Percentiles rank a stretch among this genome's conserved stretches.
Conservation (phyloP, 2,888 invertebrate species). For the Agrilus mali region DNA sequence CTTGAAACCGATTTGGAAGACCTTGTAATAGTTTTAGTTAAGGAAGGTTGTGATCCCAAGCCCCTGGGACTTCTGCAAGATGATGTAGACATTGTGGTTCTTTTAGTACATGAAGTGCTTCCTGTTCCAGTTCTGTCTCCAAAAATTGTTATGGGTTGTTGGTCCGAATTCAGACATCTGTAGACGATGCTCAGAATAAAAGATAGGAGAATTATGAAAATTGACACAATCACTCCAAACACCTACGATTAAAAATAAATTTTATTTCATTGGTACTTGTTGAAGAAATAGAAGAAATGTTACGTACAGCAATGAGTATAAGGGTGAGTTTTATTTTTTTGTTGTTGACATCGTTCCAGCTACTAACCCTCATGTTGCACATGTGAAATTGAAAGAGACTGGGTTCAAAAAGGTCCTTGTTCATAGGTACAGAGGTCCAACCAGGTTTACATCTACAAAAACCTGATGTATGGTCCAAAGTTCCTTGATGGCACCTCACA, state of each 20-base stretch:
- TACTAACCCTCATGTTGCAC: conserved; percentile 31
- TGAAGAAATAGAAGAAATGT: no score
- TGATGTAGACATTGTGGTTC: no score
- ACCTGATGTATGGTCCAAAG: conserved; percentile 24
- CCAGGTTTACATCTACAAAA: conserved; percentile 30
- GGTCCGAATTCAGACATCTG: conserved; percentile 13
- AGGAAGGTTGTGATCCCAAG: no score
- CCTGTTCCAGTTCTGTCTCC: neutral
- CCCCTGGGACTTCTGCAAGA: no score
- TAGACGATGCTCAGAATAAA: conserved; percentile 15
- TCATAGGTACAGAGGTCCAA: conserved; percentile 29
- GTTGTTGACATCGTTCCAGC: conserved; percentile 26
- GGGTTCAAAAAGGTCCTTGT: conserved; percentile 26
- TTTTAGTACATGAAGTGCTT: no score
- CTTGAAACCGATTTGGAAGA: no score
- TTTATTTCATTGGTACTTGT: no score
- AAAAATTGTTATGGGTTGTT: neutral
- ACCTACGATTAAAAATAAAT: conserved; percentile 11
- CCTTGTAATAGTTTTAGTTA: no score
- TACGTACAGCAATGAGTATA: conserved; percentile 24
- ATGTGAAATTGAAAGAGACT: conserved; percentile 31
- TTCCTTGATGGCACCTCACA: conserved; percentile 31
- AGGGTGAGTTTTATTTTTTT: conserved; percentile 24
- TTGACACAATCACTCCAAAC: conserved; percentile 15
- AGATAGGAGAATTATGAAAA: conserved; percentile 14